These are phyloP conservation scores for Callorhinus ursinus DNA, from an alignment of 2,113 vertebrate genomes.

Conservation along the genomic window DNA sequence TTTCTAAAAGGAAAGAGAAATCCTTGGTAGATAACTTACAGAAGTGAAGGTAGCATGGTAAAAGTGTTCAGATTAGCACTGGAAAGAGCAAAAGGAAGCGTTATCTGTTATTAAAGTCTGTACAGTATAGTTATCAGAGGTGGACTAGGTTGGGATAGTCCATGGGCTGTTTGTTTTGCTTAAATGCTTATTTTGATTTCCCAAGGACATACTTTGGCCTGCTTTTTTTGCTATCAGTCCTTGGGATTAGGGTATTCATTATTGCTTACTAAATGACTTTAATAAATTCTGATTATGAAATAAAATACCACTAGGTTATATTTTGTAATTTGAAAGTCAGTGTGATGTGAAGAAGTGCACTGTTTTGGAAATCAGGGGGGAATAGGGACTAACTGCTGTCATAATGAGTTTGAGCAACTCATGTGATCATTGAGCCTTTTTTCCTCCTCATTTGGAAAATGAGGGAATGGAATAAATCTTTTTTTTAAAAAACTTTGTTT, in stretches of 20 bases:
- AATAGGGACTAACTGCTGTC: not conserved
- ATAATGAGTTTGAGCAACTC: not conserved
- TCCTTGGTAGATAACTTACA: not conserved
- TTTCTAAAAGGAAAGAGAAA: slow-evolving; percentile 22
- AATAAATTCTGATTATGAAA: not conserved
- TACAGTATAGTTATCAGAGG: not conserved
- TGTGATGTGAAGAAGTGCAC: not conserved
- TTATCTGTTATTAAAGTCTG: not conserved
- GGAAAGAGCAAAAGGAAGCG: not conserved
- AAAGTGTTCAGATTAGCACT: not conserved
- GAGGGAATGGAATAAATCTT: not conserved
- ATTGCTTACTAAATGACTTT: slow-evolving; percentile 3
- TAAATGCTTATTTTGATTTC: slow-evolving; percentile 27
- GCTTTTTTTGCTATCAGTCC: not conserved
- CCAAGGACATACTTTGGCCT: not conserved
- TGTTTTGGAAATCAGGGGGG: not conserved
- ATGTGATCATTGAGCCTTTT: not conserved
- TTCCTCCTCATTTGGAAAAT: not conserved
- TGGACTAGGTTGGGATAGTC: not conserved
- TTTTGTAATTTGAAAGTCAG: not conserved
- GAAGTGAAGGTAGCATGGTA: not conserved
- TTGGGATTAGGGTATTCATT: not conserved
- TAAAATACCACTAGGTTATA: not conserved
- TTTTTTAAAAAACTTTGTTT: not conserved
- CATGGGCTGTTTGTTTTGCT: not conserved